These are phyloP conservation scores for Petaurus breviceps DNA, from an alignment of 2,113 vertebrate genomes.

Conservation along the genomic window DNA sequence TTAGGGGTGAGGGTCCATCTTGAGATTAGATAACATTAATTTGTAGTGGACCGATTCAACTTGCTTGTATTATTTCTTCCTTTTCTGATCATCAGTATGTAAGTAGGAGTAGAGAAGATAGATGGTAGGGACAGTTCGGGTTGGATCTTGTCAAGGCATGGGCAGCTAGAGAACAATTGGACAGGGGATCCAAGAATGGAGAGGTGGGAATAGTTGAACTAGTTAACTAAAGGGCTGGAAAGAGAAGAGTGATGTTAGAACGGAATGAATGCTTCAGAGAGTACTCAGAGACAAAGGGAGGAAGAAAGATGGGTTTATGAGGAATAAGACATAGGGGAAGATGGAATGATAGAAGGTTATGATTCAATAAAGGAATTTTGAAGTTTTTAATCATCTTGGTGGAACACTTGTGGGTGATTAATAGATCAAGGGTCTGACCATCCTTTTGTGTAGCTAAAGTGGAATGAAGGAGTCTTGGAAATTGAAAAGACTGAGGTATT, in stretches of 20 bases:
- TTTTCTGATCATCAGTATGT: not conserved
- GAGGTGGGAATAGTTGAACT: not conserved
- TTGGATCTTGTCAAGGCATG: not conserved
- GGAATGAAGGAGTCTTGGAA: not conserved
- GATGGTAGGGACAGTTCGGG: not conserved
- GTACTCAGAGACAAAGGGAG: not conserved
- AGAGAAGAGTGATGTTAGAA: not conserved
- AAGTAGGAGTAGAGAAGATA: not conserved
- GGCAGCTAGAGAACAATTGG: not conserved
- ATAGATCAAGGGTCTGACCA: not conserved
- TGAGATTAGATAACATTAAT: not conserved
- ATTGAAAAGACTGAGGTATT: no score
- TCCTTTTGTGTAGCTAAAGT: not conserved
- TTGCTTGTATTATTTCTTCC: not conserved
- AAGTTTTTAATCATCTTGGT: not conserved
- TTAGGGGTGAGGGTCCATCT: not conserved
- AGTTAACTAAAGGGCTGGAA: not conserved
- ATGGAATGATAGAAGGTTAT: not conserved
- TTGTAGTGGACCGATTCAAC: not conserved
- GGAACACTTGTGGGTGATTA: not conserved
- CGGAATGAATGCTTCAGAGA: not conserved
- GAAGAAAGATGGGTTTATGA: not conserved
- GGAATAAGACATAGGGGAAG: not conserved
- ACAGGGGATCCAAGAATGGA: not conserved
- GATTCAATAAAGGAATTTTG: not conserved